Base-by-base conservation (phyloP, 2,113 vertebrate species). In the Piaya cayana region DNA sequence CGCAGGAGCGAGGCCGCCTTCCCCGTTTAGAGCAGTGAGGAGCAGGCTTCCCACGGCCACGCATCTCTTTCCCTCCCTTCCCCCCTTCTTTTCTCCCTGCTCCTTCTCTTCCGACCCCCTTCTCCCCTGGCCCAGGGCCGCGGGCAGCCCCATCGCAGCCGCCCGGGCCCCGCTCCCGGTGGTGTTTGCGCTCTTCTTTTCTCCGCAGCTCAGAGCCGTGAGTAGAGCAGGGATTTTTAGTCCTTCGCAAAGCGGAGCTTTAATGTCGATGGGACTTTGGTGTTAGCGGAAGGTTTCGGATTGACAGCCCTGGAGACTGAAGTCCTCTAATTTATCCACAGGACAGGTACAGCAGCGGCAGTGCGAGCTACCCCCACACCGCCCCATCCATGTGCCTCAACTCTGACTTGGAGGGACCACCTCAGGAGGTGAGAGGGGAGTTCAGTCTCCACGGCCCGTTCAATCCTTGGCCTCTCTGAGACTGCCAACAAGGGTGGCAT, bases 291-390 rank as follows among this genome's bases (percentile, higher is more conserved):
- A 98, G 98, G 98, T 98, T 98, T 98, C 93, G 98, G 98, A 98
- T 98, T 98, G 98, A 97, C 97, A 98, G 98, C 98, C 98, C 98
- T 98, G 98, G 98, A 98, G 98, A 98, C 98, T 98, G 98, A 98
- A 98, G 98, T 97, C 98, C 98, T 98, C 98, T 98, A 98, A 96
- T 98, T 98, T 98, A 98, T 98, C 98, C 98, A 98, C 98, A 98
- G 98, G 98, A 98, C 98, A 98, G 98, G 98, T 98, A 98, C 98
- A 98, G 96, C 98, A 98, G 97, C 98, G 97, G 98, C 98, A 98
- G 96, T 98, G 97, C 97, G 97, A 98, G 90, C 98, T 98, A 98
- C 98, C 98, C 98, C 98, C 98, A 97, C 97, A 97, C 98, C 98
- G 97, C 98, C 98, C 98, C 98, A 97, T 96, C 98, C 97, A 98